phyloP scores from a whole-genome alignment of 1,140 invertebrate genomes.

The Homalodisca vitripennis region DNA sequence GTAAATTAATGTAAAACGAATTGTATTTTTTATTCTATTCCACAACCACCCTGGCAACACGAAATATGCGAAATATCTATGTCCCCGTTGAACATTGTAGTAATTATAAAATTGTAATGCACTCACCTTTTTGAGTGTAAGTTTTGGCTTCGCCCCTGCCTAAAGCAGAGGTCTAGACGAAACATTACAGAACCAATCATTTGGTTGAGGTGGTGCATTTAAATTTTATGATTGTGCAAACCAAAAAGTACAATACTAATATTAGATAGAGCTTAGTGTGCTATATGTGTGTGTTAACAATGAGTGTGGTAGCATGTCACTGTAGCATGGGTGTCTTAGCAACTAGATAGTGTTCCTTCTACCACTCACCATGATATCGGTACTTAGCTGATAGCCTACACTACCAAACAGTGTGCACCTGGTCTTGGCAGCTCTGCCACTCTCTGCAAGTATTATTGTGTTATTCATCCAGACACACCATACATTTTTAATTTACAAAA shows the following conservation, averaged over 20 bases:
- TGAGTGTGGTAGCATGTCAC: neutral
- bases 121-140: neutral
- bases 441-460: too few species aligned
- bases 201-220: neutral
- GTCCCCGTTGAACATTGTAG: slow-evolving; percentile 5
- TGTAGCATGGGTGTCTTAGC: slow-evolving; percentile 9
- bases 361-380: too few species aligned
- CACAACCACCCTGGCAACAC: neutral
- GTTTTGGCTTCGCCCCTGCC: neutral
- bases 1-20: neutral
- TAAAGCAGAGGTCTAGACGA: neutral
- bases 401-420: too few species aligned
- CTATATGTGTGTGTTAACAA: neutral
- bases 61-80: too few species aligned
- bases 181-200: neutral
- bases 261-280: slow-evolving; percentile 7
- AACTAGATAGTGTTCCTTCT: neutral
- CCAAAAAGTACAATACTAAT: neutral
- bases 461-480: too few species aligned
- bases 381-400: too few species aligned
- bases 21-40: neutral
- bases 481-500: too few species aligned
- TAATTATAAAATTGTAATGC: slow-evolving; percentile 7
- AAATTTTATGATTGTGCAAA: slow-evolving; percentile 13
- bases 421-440: too few species aligned